Base-by-base conservation (phyloP, 2,888 invertebrate species). In the Apodemia hepburni region DNA sequence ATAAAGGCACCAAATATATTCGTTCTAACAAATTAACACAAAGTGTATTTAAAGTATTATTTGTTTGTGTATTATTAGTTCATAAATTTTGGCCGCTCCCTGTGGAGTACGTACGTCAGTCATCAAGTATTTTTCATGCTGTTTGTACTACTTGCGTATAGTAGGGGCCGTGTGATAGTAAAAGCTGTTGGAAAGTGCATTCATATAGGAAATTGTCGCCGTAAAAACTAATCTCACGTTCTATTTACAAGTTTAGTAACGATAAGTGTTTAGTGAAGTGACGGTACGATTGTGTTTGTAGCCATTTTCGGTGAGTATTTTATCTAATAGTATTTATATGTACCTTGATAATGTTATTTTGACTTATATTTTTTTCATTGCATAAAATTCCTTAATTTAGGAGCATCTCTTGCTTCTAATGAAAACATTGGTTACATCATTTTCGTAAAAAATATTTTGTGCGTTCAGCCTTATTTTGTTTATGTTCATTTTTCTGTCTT, bases 121-220 rank as follows among this genome's bases (percentile, higher is more conserved):
- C 81, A 75, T 78, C 77, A 79, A 85, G 81, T 88, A 88, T 87
- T 87, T 86, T 88, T 89, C 87, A 84, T 89, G 85, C 83, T 80
- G 86, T 84, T 87, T 86, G 86, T 87, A 85, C 87, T 86, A 88
- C 85, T 87, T 82, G 81, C 80, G 75, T 77, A 74, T 82, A 85
- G 80, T 82, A 82, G 84, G 75, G 82, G 80, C 81, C 82, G 82
- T 79, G 82, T 78, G 82, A 82, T 89, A 89, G 87, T 90, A 89
- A 87, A 89, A 89, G 90, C 88, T 87, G 82, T 89, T 89, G 87
- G 90, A 90, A 90, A 90, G 90, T 89, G 88, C 80, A 82, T 82
- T 82, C 80, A 78, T 80, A 83, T 78, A 77, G 80, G 85, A 84
- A 86, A 83, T 79, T 79, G 77, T 78, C 81, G 73, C 78, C 78